These are phyloP conservation scores for Apis florea DNA, from an alignment of 1,140 invertebrate species.

Conservation along the genomic window DNA sequence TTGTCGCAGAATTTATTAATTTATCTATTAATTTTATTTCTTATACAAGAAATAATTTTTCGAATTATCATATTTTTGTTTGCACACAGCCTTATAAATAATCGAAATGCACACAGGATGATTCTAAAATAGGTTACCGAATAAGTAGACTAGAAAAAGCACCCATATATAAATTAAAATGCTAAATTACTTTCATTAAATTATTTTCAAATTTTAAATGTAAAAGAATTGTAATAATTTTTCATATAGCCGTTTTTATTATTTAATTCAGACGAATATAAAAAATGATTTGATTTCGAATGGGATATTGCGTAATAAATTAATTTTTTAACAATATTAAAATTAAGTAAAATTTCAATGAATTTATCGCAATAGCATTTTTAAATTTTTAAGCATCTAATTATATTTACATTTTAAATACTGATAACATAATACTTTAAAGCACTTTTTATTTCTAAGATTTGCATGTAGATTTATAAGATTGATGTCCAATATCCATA, in stretches of 20 bases:
- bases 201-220: neutral
- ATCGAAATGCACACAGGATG: constrained; percentile 6
- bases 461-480: neutral
- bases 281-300: neutral
- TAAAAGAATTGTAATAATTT: neutral
- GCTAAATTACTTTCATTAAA: neutral
- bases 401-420: neutral
- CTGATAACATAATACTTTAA: neutral
- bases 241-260: neutral
- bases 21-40: neutral
- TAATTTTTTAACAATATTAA: neutral
- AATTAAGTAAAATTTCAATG: neutral
- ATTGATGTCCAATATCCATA: neutral
- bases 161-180: neutral
- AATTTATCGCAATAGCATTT: neutral
- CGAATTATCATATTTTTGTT: constrained; percentile 9
- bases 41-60: neutral
- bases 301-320: neutral
- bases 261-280: neutral
- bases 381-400: neutral
- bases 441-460: neutral
- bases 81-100: constrained; percentile 6
- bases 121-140: constrained; percentile 24
- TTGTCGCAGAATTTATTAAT: neutral
- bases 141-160: constrained; percentile 16